Evolutionary conservation across 1,140 invertebrate genomes (phyloP), one percentile per base, ranked within the genome.

Genomic region (Laodelphax striatellus): DNA sequence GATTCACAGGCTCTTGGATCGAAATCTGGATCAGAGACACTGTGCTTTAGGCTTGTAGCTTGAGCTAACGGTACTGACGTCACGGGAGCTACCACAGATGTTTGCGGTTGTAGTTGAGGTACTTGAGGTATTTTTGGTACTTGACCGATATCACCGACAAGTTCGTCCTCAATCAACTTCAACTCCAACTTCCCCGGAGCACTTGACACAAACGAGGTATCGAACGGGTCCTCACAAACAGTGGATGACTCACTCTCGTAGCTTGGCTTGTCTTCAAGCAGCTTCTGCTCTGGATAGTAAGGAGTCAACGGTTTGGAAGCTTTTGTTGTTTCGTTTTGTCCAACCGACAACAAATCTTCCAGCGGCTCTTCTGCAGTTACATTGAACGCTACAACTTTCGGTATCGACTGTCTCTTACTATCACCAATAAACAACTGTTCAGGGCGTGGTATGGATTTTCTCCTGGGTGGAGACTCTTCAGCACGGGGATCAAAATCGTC

Each of bases 121-220:
- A 38, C 10, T 38, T 38, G 34, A 38, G 34, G 34, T 11, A n/a
- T n/a, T n/a, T n/a, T n/a, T n/a, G 34, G 34, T 11, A 38, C 34
- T 10, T 50, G 16, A 22, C 16, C 8, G 8, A 13, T 31, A 17
- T 57, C 43, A 10, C 41, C 58, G 5, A 58, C 57, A 19, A 88
- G 71, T 68, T 89, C 86, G 38, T 80, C 83, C 64, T 87, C 86
- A 8, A 89, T 74, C 24, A 88, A 70, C 70, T 86, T 85, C 21
- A 90, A 69, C 70, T 90, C 87, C 2, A 84, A 81, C 72, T 84
- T 84, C 9, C 84, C 82, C 4, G 86, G 86, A 52, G 80, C 73
- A 16, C 83, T 80, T n/a, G 75, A 75, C 13, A 87, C 86, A 66
- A 86, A 86, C 5, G 87, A 90, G 0, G 90, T 92, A 70, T 92